These are phyloP conservation scores for Leptinotarsa texana DNA, from an alignment of 1,140 invertebrate genomes.

Conservation along the genomic window DNA sequence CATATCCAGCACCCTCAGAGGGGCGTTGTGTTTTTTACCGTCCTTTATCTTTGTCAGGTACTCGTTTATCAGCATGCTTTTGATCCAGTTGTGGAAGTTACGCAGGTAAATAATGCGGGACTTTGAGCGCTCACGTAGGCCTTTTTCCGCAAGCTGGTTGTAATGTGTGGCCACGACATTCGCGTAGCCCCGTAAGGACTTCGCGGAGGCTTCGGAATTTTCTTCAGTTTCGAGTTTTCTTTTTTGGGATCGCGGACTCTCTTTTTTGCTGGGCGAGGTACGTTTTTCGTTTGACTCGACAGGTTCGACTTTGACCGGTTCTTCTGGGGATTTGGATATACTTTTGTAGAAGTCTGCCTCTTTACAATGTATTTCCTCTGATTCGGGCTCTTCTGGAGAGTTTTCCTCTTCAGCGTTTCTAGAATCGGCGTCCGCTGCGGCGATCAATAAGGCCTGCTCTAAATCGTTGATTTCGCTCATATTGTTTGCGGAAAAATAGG, in stretches of 20 bases:
- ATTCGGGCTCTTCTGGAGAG: not conserved
- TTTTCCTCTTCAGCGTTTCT: conserved; percentile 36
- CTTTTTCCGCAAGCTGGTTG: conserved; percentile 81
- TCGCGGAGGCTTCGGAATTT: not conserved
- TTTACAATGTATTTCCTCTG: conserved; percentile 21
- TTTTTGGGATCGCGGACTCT: not conserved
- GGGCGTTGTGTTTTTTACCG: conserved; percentile 62
- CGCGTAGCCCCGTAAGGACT: conserved; percentile 51
- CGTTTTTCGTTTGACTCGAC: not conserved
- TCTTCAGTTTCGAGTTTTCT: conserved; percentile 18
- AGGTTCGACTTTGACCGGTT: not conserved
- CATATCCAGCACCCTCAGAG: conserved; percentile 71
- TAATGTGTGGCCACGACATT: conserved; percentile 82
- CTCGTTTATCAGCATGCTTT: conserved; percentile 88
- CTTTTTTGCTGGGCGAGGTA: not conserved
- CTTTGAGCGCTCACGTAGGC: conserved; percentile 74
- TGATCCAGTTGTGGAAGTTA: conserved; percentile 99
- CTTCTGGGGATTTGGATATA: conserved; percentile 16
- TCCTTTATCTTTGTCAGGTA: conserved; percentile 68
- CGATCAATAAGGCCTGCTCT: conserved; percentile 50
- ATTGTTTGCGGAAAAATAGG: no score
- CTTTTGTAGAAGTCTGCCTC: conserved; percentile 11
- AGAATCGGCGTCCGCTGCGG: conserved; percentile 51
- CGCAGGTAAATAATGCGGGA: conserved; percentile 91
- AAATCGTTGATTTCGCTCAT: conserved; percentile 43